phyloP scores from a whole-genome alignment of 2,888 invertebrate species.

The Pycnomerus fuliginosus region DNA sequence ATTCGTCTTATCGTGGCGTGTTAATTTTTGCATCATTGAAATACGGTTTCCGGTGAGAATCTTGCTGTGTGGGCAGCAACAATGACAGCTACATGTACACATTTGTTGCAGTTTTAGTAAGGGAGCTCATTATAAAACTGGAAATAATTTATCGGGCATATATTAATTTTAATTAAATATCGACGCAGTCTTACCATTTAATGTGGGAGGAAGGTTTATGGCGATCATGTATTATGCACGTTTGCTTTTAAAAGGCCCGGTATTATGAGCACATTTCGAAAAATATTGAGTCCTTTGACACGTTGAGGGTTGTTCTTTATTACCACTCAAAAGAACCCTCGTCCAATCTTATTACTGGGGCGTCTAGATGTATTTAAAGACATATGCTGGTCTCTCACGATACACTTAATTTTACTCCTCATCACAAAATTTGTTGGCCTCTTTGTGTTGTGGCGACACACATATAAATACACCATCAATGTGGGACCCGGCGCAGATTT shows the following conservation, averaged over 20 bases:
- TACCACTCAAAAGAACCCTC: too few species aligned
- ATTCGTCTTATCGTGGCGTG: slow-evolving; percentile 5
- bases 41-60: slow-evolving; percentile 10
- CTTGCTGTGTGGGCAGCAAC: slow-evolving; percentile 13
- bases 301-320: too few species aligned
- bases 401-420: slow-evolving; percentile 13
- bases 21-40: slow-evolving; percentile 15
- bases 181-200: too few species aligned
- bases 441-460: too few species aligned
- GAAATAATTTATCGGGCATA: slow-evolving; percentile 4
- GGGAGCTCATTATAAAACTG: slow-evolving; percentile 1
- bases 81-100: slow-evolving; percentile 14
- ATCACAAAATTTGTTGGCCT: too few species aligned
- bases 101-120: slow-evolving; percentile 16
- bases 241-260: too few species aligned
- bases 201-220: too few species aligned
- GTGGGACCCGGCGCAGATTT: too few species aligned
- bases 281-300: too few species aligned
- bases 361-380: slow-evolving; percentile 15
- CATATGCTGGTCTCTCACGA: slow-evolving; percentile 19
- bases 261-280: too few species aligned
- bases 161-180: slow-evolving; percentile 10
- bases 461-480: too few species aligned
- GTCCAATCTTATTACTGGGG: slow-evolving; percentile 11
- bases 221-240: too few species aligned